Conservation (phyloP, 2,113 vertebrate genomes). For the Emberiza fucata region DNA sequence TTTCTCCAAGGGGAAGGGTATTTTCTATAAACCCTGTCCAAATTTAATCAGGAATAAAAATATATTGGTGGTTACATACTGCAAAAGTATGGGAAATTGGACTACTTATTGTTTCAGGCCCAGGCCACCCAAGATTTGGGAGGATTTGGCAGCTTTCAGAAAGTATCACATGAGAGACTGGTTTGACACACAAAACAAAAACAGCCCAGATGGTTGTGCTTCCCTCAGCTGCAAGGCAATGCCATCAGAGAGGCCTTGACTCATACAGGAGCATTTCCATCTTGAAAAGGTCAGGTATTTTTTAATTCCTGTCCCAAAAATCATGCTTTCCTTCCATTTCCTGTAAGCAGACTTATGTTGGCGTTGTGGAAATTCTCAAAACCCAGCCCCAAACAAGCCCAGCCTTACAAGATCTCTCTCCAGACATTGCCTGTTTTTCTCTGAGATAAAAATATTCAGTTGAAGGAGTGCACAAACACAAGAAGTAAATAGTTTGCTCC, state of each 20-base stretch:
- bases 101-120: conserved; percentile 3
- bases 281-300: background rate
- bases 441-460: background rate
- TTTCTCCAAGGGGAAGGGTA: background rate
- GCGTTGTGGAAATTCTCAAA: background rate
- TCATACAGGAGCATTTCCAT: background rate
- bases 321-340: background rate
- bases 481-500: background rate
- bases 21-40: background rate
- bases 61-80: background rate
- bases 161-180: background rate
- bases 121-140: conserved; percentile 36
- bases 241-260: background rate
- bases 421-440: background rate
- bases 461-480: background rate
- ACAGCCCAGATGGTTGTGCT: background rate
- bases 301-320: background rate
- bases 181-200: conserved; percentile 11
- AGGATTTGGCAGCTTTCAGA: conserved; percentile 13
- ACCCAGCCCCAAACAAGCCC: accelerated
- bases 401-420: background rate
- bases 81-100: conserved; percentile 3
- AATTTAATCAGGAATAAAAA: background rate
- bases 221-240: background rate
- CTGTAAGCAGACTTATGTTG: background rate